phyloP scores from a whole-genome alignment of 2,797 vertebrate species.

The Sardinella longiceps region DNA sequence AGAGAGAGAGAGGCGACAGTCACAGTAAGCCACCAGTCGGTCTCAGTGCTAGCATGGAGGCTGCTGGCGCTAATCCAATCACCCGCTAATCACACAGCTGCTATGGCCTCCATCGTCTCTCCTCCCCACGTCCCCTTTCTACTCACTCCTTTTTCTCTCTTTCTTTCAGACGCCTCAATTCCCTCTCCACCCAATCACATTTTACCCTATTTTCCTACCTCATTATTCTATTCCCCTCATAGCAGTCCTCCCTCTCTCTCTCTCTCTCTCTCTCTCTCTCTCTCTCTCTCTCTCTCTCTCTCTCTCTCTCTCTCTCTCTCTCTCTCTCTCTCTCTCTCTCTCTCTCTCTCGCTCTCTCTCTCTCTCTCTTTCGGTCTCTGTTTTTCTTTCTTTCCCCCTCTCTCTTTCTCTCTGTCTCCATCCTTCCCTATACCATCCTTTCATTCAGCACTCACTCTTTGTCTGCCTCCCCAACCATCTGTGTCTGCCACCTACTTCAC shows the following conservation, averaged over 20 bases:
- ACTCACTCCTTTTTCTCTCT: neutral
- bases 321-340: neutral
- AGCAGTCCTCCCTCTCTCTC: neutral
- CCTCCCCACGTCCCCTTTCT: neutral
- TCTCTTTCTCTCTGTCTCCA: neutral
- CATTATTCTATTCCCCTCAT: neutral
- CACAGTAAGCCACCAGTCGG: neutral
- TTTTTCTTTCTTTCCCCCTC: too few species aligned
- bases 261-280: neutral
- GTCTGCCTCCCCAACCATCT: neutral
- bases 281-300: neutral
- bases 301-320: too few species aligned
- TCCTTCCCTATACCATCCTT: neutral
- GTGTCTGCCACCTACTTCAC: neutral
- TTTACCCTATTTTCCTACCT: neutral
- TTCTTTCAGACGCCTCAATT: neutral
- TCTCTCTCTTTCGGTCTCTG: neutral
- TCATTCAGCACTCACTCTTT: slow-evolving; percentile 8
- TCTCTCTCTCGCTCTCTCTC: neutral
- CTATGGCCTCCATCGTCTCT: neutral
- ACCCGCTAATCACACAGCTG: slow-evolving; percentile 9
- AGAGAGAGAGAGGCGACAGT: neutral
- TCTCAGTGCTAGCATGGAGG: too few species aligned
- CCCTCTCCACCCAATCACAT: neutral
- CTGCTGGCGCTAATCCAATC: slow-evolving; percentile 2